Evolutionary conservation across 1,140 invertebrate genomes (phyloP).

Genomic region (Drosophila malerkotliana): DNA sequence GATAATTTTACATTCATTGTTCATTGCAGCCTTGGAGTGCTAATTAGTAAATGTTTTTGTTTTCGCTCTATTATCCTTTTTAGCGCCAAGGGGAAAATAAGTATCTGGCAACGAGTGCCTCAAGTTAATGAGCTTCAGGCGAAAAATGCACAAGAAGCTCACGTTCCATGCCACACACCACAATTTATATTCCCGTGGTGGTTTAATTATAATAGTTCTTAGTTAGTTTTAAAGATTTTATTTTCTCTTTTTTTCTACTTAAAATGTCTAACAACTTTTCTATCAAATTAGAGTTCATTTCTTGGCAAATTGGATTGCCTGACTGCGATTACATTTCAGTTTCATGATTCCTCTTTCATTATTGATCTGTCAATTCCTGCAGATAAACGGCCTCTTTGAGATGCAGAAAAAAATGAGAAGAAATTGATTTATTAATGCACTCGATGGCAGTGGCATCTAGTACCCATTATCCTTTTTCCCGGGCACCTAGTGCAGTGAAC

Average conservation of each 20-base stretch:
- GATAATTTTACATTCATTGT: slow-evolving; percentile 52
- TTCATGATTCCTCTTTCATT: slow-evolving; percentile 18
- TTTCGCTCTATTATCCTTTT: slow-evolving; percentile 56
- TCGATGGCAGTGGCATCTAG: slow-evolving; percentile 40
- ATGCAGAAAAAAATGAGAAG: slow-evolving; percentile 56
- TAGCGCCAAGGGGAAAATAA: slow-evolving; percentile 46
- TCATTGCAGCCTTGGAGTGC: slow-evolving; percentile 42
- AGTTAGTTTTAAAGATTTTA: background rate
- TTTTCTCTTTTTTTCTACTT: background rate
- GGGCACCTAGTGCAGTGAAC: slow-evolving; percentile 47
- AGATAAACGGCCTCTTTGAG: slow-evolving; percentile 33
- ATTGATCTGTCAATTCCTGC: slow-evolving; percentile 31
- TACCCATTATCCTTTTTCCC: slow-evolving; percentile 4
- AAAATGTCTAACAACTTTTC: background rate
- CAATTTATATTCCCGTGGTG: slow-evolving; percentile 31
- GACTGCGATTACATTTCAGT: slow-evolving; percentile 45
- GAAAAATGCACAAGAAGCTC: slow-evolving; percentile 1
- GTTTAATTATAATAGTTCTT: slow-evolving; percentile 35
- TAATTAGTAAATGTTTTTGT: slow-evolving; percentile 66
- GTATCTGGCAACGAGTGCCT: slow-evolving; percentile 20
- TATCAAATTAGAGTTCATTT: slow-evolving; percentile 24
- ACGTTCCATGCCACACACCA: slow-evolving; percentile 3
- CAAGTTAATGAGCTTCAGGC: slow-evolving; percentile 58
- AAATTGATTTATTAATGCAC: slow-evolving; percentile 62
- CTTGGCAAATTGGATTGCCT: slow-evolving; percentile 26